Evolutionary conservation across 2,888 invertebrate species (phyloP), one percentile per base, ranked within the genome.

Genomic region (Acronicta psi): DNA sequence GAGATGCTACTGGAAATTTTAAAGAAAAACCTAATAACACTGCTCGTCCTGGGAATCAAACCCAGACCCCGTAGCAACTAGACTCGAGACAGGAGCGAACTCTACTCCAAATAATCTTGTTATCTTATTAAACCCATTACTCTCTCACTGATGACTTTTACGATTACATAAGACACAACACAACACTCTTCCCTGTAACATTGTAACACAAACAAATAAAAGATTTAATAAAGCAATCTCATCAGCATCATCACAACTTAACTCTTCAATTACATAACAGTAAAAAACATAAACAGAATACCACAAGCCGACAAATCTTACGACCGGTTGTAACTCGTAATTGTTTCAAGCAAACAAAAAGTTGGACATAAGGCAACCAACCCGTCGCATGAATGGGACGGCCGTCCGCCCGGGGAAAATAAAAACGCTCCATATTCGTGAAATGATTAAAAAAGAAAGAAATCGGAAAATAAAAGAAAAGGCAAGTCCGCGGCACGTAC

Each of bases 371-470:
- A 70, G 64, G 63, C 63, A 58, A 68, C 25, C 71, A 65, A 31
- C 66, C 53, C 60, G 60, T 61, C 80, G 75, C 84, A 87, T 91
- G 89, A 91, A 92, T 91, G 91, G 86, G 82, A 82, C 81, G 83
- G 44, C 75, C 58, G 59, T 79, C 80, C 86, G 85, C 82, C 77
- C 80, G 84, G 91, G 93, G 91, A 92, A 92, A 93, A 93, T 91
- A 93, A 92, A 91, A 92, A 92, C 89, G 91, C 83, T 87, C 93
- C 92, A 94, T 93, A 94, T 93, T 94, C 93, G 93, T 90, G 92
- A 93, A 92, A 93, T 92, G 92, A 93, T 93, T 91, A 91, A 92
- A 93, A 92, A 92, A 90, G 85, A 85, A 91, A 86, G 81, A 86
- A 87, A 82, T 80, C 73, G 80, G 77, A 80, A 86, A 87, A 85